A percentile compares a stretch with the other conserved stretches of the same genome.
Conservation (phyloP, 1,140 invertebrate genomes). For the Caenorhabditis elegans region WBcel235 BX284603.4:10288001-10288500, state of each 20-base stretch:
- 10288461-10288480: constrained; percentile 19
- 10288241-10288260: constrained; percentile 21
- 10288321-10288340: constrained; percentile 25
- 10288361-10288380: neutral
- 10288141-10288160: no score
- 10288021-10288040: no score
- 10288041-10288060: no score
- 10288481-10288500: neutral
- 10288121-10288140: no score
- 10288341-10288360: no score
- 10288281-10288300: constrained; percentile 5
- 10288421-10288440: neutral
- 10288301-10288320: constrained; percentile 14
- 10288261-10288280: constrained; percentile 2
- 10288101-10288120: no score
- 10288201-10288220: neutral
- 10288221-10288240: neutral
- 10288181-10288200: neutral
- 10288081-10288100: no score
- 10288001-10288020: no score
- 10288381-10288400: no score
- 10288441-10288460: neutral
- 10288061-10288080: no score
- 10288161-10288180: no score
- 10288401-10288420: neutral